These are phyloP conservation scores for Bombus confusus DNA, from an alignment of 1,140 invertebrate genomes.

Conservation along the genomic window DNA sequence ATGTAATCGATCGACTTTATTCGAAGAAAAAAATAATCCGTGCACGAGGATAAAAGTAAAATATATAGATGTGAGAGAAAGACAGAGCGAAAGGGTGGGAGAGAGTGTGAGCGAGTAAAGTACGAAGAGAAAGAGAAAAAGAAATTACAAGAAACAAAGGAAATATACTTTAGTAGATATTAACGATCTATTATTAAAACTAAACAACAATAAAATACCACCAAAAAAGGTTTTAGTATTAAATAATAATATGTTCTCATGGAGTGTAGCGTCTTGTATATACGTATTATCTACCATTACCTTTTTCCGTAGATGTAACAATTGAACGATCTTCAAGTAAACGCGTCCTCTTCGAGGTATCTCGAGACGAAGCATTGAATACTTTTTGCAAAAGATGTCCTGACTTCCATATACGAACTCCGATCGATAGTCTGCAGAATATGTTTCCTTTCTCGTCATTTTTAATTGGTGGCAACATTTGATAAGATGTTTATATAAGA, in stretches of 20 bases:
- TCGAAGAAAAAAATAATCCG: slow-evolving; percentile 8
- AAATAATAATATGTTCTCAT: slow-evolving; percentile 78
- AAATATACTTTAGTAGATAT: slow-evolving; percentile 71
- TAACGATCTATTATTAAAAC: slow-evolving; percentile 71
- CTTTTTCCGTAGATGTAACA: slow-evolving; percentile 79
- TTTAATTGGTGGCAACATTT: slow-evolving; percentile 16
- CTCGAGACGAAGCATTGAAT: slow-evolving; percentile 69
- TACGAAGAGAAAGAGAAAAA: slow-evolving; percentile 35
- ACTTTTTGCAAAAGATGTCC: slow-evolving; percentile 58
- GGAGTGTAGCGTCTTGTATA: slow-evolving; percentile 82
- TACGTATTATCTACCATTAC: slow-evolving; percentile 80
- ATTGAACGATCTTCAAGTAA: slow-evolving; percentile 71
- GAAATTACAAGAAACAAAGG: slow-evolving; percentile 55
- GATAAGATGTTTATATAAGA: slow-evolving; percentile 31
- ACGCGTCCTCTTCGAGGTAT: slow-evolving; percentile 57
- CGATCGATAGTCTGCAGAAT: not conserved
- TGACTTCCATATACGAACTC: slow-evolving; percentile 43
- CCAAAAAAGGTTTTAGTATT: slow-evolving; percentile 78
- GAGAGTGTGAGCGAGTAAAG: slow-evolving; percentile 44
- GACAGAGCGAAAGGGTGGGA: slow-evolving; percentile 35
- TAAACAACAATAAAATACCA: slow-evolving; percentile 76
- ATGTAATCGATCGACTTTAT: slow-evolving; percentile 31
- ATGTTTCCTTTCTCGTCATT: slow-evolving; percentile 6
- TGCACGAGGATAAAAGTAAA: slow-evolving; percentile 34
- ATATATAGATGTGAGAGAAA: slow-evolving; percentile 31